Conservation (phyloP, 2,113 vertebrate species). For the Syrmaticus mikado region DNA sequence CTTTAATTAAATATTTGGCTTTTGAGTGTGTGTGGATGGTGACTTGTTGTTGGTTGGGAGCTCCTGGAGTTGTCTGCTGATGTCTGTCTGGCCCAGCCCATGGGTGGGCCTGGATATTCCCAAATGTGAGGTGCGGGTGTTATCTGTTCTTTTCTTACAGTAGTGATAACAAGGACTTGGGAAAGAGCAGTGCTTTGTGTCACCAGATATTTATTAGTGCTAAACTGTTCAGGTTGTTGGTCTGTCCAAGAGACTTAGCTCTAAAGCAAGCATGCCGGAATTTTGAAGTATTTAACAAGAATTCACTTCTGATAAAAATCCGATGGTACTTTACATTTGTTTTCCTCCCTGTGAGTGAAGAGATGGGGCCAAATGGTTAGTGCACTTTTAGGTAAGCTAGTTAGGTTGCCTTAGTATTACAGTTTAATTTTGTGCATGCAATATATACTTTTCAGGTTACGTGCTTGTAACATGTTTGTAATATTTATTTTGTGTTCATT, state of each 20-base stretch:
- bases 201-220: not conserved
- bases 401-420: not conserved
- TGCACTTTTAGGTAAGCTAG: not conserved
- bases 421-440: not conserved
- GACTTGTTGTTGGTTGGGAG: not conserved
- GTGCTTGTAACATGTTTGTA: too few species aligned
- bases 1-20: not conserved
- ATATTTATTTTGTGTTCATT: not conserved
- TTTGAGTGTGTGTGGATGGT: not conserved
- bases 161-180: not conserved
- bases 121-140: rapidly evolving
- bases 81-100: not conserved
- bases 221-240: not conserved
- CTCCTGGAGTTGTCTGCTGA: not conserved
- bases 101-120: not conserved
- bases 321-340: not conserved
- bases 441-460: not conserved
- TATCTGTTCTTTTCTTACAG: not conserved
- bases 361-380: not conserved
- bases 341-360: not conserved
- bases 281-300: not conserved
- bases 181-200: not conserved
- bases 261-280: not conserved
- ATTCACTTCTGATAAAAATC: not conserved
- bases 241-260: rapidly evolving